These are phyloP conservation scores for Leptinotarsa undecemlineata DNA, from an alignment of 1,140 invertebrate species.

Conservation along the genomic window DNA sequence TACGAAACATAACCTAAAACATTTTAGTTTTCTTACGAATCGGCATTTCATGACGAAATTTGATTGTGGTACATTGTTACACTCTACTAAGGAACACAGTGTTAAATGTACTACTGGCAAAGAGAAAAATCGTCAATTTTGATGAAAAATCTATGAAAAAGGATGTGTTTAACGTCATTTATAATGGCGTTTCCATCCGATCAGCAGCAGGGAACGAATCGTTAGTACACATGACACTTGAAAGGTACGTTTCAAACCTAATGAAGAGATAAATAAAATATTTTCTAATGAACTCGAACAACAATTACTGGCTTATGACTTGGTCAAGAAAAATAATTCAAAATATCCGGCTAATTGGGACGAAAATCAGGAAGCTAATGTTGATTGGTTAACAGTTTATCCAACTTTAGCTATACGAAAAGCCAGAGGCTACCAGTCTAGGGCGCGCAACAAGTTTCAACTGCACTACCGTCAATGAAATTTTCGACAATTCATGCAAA, in stretches of 20 bases:
- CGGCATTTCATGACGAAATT: too few relatives aligned
- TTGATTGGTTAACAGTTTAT: slow-evolving; percentile 2
- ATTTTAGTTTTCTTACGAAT: too few relatives aligned
- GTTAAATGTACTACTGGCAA: not conserved
- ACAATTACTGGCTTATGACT: not conserved
- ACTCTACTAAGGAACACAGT: not conserved
- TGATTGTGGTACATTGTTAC: not conserved
- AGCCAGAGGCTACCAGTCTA: slow-evolving; percentile 17
- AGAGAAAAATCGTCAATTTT: not conserved
- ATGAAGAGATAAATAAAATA: not conserved
- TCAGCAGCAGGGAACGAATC: not conserved
- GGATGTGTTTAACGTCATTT: not conserved
- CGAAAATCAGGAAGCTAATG: not conserved
- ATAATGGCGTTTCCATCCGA: not conserved
- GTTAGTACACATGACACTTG: not conserved
- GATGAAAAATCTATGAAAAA: not conserved
- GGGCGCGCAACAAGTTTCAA: slow-evolving; percentile 13
- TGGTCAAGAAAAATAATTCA: not conserved
- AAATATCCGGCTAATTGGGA: not conserved
- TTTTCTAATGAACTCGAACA: not conserved
- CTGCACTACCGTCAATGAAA: slow-evolving; percentile 5
- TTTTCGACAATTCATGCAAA: slow-evolving; percentile 30
- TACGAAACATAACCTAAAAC: too few relatives aligned
- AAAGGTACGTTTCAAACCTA: not conserved
- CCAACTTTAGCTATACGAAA: not conserved